Base-by-base conservation (phyloP, 2,888 invertebrate species). In the Balanococcus diminutus region DNA sequence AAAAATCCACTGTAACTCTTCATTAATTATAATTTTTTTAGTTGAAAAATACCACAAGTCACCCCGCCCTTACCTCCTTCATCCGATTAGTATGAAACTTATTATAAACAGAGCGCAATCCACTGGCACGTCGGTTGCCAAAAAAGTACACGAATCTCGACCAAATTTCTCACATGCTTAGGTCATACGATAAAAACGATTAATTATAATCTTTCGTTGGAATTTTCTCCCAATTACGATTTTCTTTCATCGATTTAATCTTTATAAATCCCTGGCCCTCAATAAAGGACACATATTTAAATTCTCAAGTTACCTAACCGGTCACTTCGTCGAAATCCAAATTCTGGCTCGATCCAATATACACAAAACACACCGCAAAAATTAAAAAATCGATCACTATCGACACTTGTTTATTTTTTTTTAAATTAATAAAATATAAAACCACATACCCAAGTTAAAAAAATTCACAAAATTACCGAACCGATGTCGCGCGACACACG, bases 381-480 rank as follows among this genome's bases (percentile, higher is more conserved):
- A 22, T 22, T 19, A 22, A 22, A 75, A 75, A 75, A 72, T 72
- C 31, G 3, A 16, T 31, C 31, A 31, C 72, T n/a, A 72, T 72
- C 31, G n/a, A n/a, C n/a, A 67, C 31, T 22, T 16, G 16, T 31
- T 19, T 9, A 19, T 36, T 9, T 0, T 79, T 9, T 31, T 31
- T 5, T 0, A 32, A 32, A 67, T 32, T 36, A 79, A 79, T 32
- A 36, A 9, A 0, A 79, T 36, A 36, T n/a, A 36, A 75, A 79
- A 19, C 19, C 25, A 79, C 32, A 79, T 46, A 82, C 19, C 22
- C 56, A 82, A 46, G 11, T n/a, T n/a, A 28, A 82, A 56, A 82
- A 51, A 82, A 42, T 28, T 56, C 19, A 25, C n/a, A 32, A 31
- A 39, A 16, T 3, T 28, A 16, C 6, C 46, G 51, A 51, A 56